A percentile compares a stretch with the other conserved stretches of the same genome.
phyloP scores from a whole-genome alignment of 1,140 invertebrate species.

The Planococcus citri region DNA sequence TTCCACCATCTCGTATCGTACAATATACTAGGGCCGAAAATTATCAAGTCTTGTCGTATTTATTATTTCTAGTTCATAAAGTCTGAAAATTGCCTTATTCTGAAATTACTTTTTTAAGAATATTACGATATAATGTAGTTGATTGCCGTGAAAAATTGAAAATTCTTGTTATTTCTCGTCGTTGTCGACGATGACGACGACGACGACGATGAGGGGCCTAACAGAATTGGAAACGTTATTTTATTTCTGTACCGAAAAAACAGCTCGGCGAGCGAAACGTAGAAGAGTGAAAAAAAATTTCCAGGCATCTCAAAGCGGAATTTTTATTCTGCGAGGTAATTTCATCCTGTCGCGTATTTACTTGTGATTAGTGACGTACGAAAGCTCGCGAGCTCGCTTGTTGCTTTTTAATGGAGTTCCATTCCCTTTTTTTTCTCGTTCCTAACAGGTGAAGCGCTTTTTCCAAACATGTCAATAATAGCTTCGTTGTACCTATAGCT shows the following conservation, averaged over 20 bases:
- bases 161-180: constrained; percentile 8
- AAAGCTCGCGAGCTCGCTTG: not conserved
- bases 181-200: too few relatives aligned
- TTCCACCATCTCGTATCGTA: not conserved
- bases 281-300: not conserved
- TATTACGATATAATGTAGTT: not conserved
- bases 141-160: constrained; percentile 6
- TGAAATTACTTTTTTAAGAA: constrained; percentile 1
- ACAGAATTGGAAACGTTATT: not conserved
- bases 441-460: not conserved
- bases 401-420: not conserved
- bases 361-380: not conserved
- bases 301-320: too few relatives aligned
- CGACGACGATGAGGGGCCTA: too few relatives aligned
- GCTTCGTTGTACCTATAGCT: not conserved
- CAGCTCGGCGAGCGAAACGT: too few relatives aligned
- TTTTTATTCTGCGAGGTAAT: not conserved
- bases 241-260: not conserved
- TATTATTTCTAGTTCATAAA: constrained; percentile 8
- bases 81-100: constrained; percentile 2
- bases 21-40: too few relatives aligned
- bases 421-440: not conserved
- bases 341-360: not conserved
- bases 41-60: not conserved
- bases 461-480: not conserved